Conservation (phyloP, 2,113 vertebrate genomes). For the Phrynosoma blainvillii region DNA sequence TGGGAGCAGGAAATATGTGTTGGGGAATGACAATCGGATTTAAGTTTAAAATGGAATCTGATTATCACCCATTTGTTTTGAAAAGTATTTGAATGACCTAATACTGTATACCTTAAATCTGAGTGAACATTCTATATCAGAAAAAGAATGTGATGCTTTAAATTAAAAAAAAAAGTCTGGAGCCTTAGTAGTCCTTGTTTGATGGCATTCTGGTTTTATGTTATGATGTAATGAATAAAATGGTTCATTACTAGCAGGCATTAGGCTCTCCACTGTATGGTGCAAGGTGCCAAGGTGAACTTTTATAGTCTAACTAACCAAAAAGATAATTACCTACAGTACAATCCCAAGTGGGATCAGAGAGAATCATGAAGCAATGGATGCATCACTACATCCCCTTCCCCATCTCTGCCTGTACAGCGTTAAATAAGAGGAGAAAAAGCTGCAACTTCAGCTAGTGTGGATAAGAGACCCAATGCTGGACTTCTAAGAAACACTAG, state of each 20-base stretch:
- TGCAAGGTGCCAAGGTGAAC: neutral
- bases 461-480: neutral
- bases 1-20: neutral
- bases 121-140: conserved; percentile 31
- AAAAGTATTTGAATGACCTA: conserved; percentile 23
- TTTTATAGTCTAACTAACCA: conserved; percentile 42
- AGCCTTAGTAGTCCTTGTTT: conserved; percentile 31
- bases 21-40: neutral
- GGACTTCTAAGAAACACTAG: neutral
- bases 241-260: conserved; percentile 34
- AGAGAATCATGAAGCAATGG: neutral
- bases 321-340: conserved; percentile 24
- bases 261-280: conserved; percentile 31
- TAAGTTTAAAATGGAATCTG: conserved; percentile 23
- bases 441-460: neutral
- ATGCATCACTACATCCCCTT: neutral
- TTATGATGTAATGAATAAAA: conserved; percentile 52
- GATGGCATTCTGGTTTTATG: conserved; percentile 43
- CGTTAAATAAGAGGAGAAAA: no score
- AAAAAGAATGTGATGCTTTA: neutral
- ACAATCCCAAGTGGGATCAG: neutral
- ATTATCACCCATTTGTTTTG: conserved; percentile 6
- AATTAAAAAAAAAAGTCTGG: neutral
- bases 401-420: neutral
- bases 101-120: conserved; percentile 7